Conservation (phyloP, 2,113 vertebrate genomes). For the Salvelinus fontinalis region DNA sequence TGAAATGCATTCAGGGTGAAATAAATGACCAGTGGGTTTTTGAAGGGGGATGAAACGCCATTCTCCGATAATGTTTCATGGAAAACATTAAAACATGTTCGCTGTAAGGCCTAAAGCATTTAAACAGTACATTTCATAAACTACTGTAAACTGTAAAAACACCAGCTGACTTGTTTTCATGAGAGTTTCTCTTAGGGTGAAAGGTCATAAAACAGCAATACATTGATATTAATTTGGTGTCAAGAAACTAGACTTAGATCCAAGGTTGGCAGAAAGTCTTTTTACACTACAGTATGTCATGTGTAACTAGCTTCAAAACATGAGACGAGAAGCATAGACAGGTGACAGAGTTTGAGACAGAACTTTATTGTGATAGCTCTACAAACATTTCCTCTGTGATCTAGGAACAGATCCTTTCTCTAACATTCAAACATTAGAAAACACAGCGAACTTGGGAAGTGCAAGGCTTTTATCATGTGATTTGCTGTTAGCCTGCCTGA, state of each 20-base stretch:
- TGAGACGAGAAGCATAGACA: not conserved
- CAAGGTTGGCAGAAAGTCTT: not conserved
- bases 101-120: too few relatives aligned
- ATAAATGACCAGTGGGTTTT: not conserved
- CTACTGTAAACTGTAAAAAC: too few relatives aligned
- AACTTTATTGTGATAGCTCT: conserved; percentile 32
- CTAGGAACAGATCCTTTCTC: not conserved
- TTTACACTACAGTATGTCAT: not conserved
- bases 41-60: not conserved
- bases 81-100: too few relatives aligned
- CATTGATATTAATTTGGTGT: not conserved
- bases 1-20: not conserved
- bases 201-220: too few relatives aligned
- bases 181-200: too few relatives aligned
- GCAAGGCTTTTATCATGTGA: not conserved
- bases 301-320: not conserved
- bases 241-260: not conserved
- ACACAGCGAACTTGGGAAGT: conserved; percentile 2
- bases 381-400: conserved; percentile 6
- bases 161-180: too few relatives aligned
- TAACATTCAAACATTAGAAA: not conserved
- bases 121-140: too few relatives aligned
- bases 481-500: conserved; percentile 1
- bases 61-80: too few relatives aligned
- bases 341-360: not conserved